These are phyloP conservation scores for Mnemiopsis leidyi DNA, from an alignment of 37 sponge, comb jelly and placozoan genomes.

Conservation along the genomic window DNA sequence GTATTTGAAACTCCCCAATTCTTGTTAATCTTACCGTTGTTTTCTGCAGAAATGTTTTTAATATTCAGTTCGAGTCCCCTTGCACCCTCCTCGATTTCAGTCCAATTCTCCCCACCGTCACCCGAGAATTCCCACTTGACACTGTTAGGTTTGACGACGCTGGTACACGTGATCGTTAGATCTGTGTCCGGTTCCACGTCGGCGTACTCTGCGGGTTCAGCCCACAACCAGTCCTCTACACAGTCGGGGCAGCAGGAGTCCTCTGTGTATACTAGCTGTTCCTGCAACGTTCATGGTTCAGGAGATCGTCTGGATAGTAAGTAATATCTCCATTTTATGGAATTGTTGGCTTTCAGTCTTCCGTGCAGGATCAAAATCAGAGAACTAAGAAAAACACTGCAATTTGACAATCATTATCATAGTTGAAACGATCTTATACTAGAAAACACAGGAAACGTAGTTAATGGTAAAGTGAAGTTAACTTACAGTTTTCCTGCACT, in stretches of 20 bases:
- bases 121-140: not conserved
- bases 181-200: not conserved
- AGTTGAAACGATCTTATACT: too few relatives aligned
- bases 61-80: not conserved
- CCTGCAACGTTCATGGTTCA: not conserved
- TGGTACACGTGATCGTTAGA: not conserved
- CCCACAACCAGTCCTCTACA: conserved; percentile 29
- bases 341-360: too few relatives aligned
- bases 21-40: not conserved
- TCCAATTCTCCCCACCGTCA: not conserved
- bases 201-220: not conserved
- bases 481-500: conserved; percentile 23
- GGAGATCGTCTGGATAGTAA: too few relatives aligned
- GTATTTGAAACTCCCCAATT: too few relatives aligned
- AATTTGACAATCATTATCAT: too few relatives aligned
- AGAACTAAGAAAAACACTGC: too few relatives aligned
- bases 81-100: not conserved
- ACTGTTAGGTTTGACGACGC: not conserved
- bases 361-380: too few relatives aligned
- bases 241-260: not conserved
- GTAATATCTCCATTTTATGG: too few relatives aligned
- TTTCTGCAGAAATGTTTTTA: not conserved
- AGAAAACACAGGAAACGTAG: too few relatives aligned
- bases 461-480: not conserved
- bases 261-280: not conserved